Evolutionary conservation across 2,797 vertebrate species (phyloP).

Genomic region (Melanotaenia pygmaea): DNA sequence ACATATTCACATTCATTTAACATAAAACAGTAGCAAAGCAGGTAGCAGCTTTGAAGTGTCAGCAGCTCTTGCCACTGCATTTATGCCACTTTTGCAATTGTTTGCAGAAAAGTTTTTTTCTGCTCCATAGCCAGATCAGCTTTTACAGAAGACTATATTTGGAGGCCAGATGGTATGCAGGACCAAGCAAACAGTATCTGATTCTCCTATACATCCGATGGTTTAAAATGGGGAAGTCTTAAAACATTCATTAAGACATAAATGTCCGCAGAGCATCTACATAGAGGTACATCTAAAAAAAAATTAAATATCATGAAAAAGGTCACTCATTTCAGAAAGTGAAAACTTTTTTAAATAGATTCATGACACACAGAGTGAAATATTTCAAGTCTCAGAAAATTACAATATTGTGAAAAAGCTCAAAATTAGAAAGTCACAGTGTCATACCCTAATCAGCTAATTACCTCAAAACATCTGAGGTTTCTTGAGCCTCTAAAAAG

Average conservation of each 20-base stretch:
- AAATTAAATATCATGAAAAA: no score
- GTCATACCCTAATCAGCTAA: no score
- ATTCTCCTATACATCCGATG: background rate
- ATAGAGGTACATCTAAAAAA: background rate
- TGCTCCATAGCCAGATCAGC: conserved; percentile 26
- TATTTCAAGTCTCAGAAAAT: no score
- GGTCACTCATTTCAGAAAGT: no score
- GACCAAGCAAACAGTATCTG: conserved; percentile 16
- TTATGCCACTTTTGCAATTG: conserved; percentile 51
- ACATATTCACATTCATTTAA: conserved; percentile 29
- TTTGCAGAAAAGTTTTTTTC: conserved; percentile 50
- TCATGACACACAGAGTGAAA: no score
- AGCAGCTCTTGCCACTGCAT: conserved; percentile 53
- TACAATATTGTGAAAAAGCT: no score
- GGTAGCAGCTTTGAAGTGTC: conserved; percentile 55
- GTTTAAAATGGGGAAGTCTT: background rate
- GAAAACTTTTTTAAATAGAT: no score
- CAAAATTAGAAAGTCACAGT: no score
- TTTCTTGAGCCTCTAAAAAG: no score
- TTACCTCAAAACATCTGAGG: no score
- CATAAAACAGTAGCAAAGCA: conserved; percentile 48
- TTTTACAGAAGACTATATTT: conserved; percentile 50
- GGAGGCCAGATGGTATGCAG: conserved; percentile 52
- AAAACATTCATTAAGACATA: background rate
- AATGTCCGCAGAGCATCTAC: background rate